A percentile compares a stretch with the other conserved stretches of the same genome.
phyloP scores from a whole-genome alignment of 1,140 invertebrate genomes.

The Drosophila bocki region DNA sequence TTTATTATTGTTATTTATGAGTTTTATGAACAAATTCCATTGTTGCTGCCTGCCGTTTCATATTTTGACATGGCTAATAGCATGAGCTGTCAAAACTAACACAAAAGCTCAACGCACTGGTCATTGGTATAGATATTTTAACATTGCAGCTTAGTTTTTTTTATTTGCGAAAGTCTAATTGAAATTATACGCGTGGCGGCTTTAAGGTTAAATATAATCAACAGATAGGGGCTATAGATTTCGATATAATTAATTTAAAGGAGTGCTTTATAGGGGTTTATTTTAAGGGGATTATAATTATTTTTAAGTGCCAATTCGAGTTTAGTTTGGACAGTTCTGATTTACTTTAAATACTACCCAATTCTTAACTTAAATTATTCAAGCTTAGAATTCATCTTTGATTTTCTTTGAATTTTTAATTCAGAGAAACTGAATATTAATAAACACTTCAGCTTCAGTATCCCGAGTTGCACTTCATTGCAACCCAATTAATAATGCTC shows the following conservation, averaged over 20 bases:
- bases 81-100: conserved; percentile 59
- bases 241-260: not conserved
- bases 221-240: conserved; percentile 3
- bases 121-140: conserved; percentile 24
- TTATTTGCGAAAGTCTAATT: conserved; percentile 25
- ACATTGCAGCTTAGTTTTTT: conserved; percentile 13
- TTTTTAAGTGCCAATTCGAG: not conserved
- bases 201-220: not conserved
- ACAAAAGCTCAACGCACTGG: conserved; percentile 45
- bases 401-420: conserved; percentile 16
- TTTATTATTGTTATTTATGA: conserved; percentile 48
- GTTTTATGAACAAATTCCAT: conserved; percentile 48
- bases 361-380: not conserved
- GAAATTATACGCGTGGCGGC: conserved; percentile 8
- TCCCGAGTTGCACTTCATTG: conserved; percentile 12
- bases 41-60: conserved; percentile 18
- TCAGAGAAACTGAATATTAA: conserved; percentile 15
- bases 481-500: conserved; percentile 61
- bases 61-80: conserved; percentile 49
- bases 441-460: conserved; percentile 29
- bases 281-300: not conserved
- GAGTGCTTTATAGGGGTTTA: not conserved
- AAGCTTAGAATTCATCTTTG: not conserved
- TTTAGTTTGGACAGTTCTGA: not conserved
- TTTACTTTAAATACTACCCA: not conserved